These are phyloP conservation scores for Rhamnusium bicolor DNA, from an alignment of 2,888 invertebrate genomes.

Conservation along the genomic window DNA sequence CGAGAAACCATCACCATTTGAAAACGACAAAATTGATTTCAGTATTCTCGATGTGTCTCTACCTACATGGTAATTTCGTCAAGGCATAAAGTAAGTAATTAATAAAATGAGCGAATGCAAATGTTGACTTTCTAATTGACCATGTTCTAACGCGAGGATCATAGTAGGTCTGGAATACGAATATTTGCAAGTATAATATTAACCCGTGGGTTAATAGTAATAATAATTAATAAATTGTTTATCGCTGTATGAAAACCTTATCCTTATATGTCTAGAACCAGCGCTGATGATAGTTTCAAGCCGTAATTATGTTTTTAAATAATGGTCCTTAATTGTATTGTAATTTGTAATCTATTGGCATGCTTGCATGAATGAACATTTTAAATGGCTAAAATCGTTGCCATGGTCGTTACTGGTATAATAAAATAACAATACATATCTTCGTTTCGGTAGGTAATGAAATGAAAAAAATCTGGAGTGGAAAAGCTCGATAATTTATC, in stretches of 20 bases:
- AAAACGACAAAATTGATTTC: conserved; percentile 17
- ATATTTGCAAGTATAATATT: conserved; percentile 28
- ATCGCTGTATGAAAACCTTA: conserved; percentile 5
- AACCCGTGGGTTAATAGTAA: conserved; percentile 25
- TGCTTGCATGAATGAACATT: neutral
- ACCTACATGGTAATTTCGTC: conserved; percentile 16
- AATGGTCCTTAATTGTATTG: conserved; percentile 6
- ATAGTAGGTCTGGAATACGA: conserved; percentile 17
- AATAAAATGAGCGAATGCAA: neutral
- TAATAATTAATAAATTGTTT: conserved; percentile 25
- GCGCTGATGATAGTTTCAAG: conserved; percentile 6
- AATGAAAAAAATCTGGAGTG: no score
- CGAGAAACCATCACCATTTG: neutral
- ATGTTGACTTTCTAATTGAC: conserved; percentile 19
- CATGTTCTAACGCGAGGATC: neutral
- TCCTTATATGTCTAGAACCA: neutral
- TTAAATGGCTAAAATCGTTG: neutral
- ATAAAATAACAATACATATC: neutral
- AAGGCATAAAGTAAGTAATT: conserved; percentile 1
- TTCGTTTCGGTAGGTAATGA: neutral
- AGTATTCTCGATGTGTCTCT: conserved; percentile 12
- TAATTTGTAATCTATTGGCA: neutral
- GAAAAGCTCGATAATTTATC: no score
- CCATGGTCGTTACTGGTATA: neutral
- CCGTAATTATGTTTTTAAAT: conserved; percentile 4